Percentiles rank a stretch among this genome's conserved stretches.
Evolutionary conservation across 2,888 invertebrate species (phyloP).

Genomic region (Crossocerus cetratus): DNA sequence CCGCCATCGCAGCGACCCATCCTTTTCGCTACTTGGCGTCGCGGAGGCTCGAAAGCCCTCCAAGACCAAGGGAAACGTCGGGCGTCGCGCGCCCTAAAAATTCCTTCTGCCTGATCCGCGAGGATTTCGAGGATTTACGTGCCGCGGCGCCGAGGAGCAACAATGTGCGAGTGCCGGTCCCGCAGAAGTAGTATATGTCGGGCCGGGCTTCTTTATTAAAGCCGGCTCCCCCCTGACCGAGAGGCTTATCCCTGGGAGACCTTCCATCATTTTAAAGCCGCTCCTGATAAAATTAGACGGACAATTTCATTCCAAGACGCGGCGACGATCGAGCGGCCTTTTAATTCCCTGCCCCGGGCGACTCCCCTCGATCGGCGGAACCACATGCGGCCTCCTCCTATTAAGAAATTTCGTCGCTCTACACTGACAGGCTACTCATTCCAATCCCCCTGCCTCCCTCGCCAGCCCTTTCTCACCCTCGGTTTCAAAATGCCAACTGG

Average conservation of each 20-base stretch:
- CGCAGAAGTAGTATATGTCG: conserved; percentile 21
- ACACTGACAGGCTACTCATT: conserved; percentile 34
- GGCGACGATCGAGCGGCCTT: conserved; percentile 58
- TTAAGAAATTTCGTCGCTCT: conserved; percentile 45
- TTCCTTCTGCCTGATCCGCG: conserved; percentile 15
- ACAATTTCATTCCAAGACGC: conserved; percentile 71
- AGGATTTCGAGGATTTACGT: conserved; percentile 50
- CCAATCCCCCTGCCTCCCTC: conserved; percentile 15
- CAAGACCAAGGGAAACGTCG: conserved; percentile 2
- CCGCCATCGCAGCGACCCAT: conserved; percentile 24
- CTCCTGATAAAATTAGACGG: conserved; percentile 72
- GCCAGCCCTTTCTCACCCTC: not conserved
- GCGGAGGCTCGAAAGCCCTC: not conserved
- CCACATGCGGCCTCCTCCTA: conserved; percentile 26
- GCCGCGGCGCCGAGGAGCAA: conserved; percentile 32
- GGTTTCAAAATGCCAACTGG: no score
- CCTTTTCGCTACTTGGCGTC: conserved; percentile 13
- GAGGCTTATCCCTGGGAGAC: conserved; percentile 68
- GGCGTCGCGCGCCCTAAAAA: conserved; percentile 19
- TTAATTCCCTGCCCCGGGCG: conserved; percentile 63
- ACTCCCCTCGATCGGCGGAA: conserved; percentile 37
- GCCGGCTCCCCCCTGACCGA: conserved; percentile 40
- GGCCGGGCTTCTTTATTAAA: conserved; percentile 56
- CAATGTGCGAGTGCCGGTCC: conserved; percentile 18
- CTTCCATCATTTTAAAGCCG: conserved; percentile 74